Base-by-base conservation (phyloP, 2,888 invertebrate genomes). In the Vanessa cardui region DNA sequence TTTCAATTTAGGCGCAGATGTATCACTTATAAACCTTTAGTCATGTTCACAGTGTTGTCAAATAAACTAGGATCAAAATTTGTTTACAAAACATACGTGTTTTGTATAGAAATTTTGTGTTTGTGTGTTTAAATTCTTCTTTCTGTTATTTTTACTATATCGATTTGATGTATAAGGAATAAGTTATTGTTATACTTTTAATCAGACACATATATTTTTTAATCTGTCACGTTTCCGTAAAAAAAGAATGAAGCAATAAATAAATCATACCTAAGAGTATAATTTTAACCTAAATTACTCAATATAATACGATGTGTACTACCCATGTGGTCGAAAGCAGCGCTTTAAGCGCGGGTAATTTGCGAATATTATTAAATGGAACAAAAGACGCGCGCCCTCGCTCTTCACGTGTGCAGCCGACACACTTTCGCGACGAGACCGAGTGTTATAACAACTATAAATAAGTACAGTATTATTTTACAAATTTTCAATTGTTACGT, bases 361-460 rank as follows among this genome's bases (percentile, higher is more conserved):
- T 83, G 87, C 83, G 84, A 87, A 86, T 84, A 86, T 86, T 82
- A 83, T 81, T 81, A 80, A 74, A 80, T 66, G 78, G 78, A 79
- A 85, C 85, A 86, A 87, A 85, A 82, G 81, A 75, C 72, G 71
- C 75, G 74, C 72, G 71, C 74, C 73, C 73, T 45, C 76, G 74
- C 78, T 74, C 76, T 33, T 33, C 66, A 66, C 66, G 62, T 66
- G 62, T 52, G 58, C 45, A 60, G 45, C 31, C 52, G 65, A 60
- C 65, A 65, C 65, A 64, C 49, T 64, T 58, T 49, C 50, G 44
- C 26, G 9, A 12, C 39, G 39, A 12, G 39, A 44, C 49, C 33
- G 31, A 49, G 39, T 26, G 45, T 52, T 52, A 52, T n/a, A 31
- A 31, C 16, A 15, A 31, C 31, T 54, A 54, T 31, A 54, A 54